phyloP scores from a whole-genome alignment of 2,797 vertebrate species.

The Iguana delicatissima region DNA sequence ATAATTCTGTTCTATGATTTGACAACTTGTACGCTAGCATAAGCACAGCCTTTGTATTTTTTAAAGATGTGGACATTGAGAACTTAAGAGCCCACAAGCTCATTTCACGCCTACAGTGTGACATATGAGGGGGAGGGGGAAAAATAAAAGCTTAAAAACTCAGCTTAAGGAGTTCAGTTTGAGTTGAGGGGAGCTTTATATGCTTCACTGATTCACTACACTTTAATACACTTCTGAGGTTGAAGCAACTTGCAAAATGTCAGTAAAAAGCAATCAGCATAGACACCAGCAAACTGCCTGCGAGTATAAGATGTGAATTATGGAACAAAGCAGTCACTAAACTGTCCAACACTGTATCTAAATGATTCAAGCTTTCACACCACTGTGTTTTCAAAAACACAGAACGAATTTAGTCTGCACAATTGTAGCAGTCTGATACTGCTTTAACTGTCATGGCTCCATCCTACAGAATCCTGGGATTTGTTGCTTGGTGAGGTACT shows the following conservation, averaged over 20 bases:
- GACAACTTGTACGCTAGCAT: background rate
- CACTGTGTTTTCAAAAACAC: too few relatives aligned
- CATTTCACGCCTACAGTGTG: background rate
- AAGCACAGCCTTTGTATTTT: background rate
- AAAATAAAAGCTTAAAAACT: background rate
- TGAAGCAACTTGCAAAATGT: background rate
- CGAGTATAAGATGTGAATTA: background rate
- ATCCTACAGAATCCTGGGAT: too few relatives aligned
- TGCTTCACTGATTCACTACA: background rate
- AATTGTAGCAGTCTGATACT: too few relatives aligned
- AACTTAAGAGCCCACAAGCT: background rate
- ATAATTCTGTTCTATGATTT: background rate
- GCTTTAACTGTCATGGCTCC: too few relatives aligned
- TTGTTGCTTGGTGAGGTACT: too few relatives aligned
- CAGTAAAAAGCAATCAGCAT: background rate
- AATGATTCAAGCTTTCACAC: background rate
- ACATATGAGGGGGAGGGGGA: background rate
- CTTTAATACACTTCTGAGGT: too few relatives aligned
- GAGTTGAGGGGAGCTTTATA: background rate
- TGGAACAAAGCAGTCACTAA: constrained; percentile 4
- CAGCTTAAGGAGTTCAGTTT: background rate
- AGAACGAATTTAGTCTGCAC: too few relatives aligned
- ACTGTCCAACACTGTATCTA: background rate
- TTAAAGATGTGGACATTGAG: background rate
- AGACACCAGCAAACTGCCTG: background rate